Evolutionary conservation across 53 echinoderm and acorn worm species (phyloP).

Genomic region (Astropecten irregularis): DNA sequence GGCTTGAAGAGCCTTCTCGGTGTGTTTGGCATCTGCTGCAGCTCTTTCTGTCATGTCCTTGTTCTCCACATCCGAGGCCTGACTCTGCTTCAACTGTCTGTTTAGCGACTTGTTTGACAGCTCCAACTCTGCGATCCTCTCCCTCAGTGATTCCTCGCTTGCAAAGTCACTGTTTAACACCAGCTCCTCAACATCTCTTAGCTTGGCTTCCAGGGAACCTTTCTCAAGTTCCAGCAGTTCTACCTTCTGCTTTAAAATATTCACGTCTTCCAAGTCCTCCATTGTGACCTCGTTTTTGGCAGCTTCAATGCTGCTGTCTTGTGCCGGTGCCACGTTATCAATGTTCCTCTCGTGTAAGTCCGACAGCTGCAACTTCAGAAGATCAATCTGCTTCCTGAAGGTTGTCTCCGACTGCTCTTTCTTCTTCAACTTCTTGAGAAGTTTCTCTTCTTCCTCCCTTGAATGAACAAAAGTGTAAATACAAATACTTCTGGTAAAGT

Average conservation of each 20-base stretch:
- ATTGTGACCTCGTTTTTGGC: conserved; percentile 14
- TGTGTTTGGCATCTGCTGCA: conserved; percentile 60
- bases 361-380: not conserved
- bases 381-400: conserved; percentile 57
- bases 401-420: conserved; percentile 26
- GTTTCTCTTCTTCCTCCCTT: conserved; percentile 55
- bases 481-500: not conserved
- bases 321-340: not conserved
- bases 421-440: conserved; percentile 57
- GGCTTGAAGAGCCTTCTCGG: conserved; percentile 56
- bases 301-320: conserved; percentile 1
- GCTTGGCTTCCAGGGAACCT: conserved; percentile 61
- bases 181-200: conserved; percentile 78
- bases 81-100: conserved; percentile 60
- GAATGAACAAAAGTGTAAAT: not conserved
- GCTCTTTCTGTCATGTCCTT: conserved; percentile 53
- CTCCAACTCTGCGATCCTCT: conserved; percentile 74
- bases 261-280: conserved; percentile 29
- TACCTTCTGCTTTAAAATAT: conserved; percentile 35
- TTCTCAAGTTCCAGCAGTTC: conserved; percentile 60
- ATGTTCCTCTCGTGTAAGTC: not conserved
- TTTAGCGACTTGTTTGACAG: conserved; percentile 68
- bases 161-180: conserved; percentile 83
- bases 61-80: conserved; percentile 43
- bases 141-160: conserved; percentile 70